Base-by-base conservation (phyloP, 2,113 vertebrate species). In the Ochotona curzoniae region DNA sequence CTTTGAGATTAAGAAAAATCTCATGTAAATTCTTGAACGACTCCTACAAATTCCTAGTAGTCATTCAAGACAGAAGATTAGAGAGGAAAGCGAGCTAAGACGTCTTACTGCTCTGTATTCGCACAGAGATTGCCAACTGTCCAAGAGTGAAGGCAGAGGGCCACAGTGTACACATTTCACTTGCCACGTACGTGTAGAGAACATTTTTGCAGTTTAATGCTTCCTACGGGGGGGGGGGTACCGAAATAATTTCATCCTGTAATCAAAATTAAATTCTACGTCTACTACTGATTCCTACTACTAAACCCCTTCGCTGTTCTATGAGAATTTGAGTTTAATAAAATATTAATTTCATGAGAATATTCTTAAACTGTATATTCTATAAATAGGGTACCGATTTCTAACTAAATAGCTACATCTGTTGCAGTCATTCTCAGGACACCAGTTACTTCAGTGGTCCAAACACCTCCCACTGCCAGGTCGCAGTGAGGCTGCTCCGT, bases 401-500 rank as follows among this genome's bases (percentile, higher is more conserved):
- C 71, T 92, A 87, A 89, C 64, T 63, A 23, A 92, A 81, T n/a
- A 78, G 74, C 30, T 76, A n/a, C 57, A 95, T 84, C 76, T 90
- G 49, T 85, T 91, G 57, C 64, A 86, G 63, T 64, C 73, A 44
- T 89, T 94, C 69, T 94, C 78, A 69, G 63, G 84, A 83, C 38
- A 82, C 64, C 32, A 28, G 60, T 83, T 92, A 89, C 51, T 79
- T 90, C 70, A 63, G 32, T 38, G 67, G n/a, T 73, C 91, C 26
- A 44, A 63, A 86, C 82, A 90, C 81, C 14, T 18, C n/a, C 71
- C 83, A 81, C 5, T 47, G 28, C 38, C 61, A 90, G 78, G 54
- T 67, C 84, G 35, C 44, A 66, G 1, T 76, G 54, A 57, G 79
- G 67, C 78, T 75, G 70, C 49, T 93, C 84, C 94, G 71, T 57